phyloP scores from a whole-genome alignment of 2,888 invertebrate species.

The Steinernema carpocapsae region DNA sequence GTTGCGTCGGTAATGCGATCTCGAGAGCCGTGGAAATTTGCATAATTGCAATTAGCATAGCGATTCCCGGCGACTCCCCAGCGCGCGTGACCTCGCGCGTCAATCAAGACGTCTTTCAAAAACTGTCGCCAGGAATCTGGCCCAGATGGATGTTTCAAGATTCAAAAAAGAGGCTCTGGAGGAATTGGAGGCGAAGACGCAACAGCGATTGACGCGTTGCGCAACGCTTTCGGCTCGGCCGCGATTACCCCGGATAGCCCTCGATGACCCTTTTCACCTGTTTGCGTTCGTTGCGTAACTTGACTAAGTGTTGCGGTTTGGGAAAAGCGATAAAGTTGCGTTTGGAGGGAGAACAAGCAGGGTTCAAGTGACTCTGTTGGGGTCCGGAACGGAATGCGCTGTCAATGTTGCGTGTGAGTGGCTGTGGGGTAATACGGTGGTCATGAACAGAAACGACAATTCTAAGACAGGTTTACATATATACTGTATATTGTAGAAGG shows the following conservation, averaged over 20 bases:
- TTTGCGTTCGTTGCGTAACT: slow-evolving; percentile 30
- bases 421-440: no score
- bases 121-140: slow-evolving; percentile 8
- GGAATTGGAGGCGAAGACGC: no score
- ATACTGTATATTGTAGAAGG: no score
- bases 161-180: not conserved
- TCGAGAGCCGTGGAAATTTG: slow-evolving; percentile 28
- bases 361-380: slow-evolving; percentile 7
- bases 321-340: slow-evolving; percentile 20
- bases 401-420: no score
- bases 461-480: no score
- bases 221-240: slow-evolving; percentile 24
- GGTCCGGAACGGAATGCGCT: not conserved
- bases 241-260: slow-evolving; percentile 4
- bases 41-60: slow-evolving; percentile 35
- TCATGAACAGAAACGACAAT: no score
- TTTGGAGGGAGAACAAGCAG: not conserved
- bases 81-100: slow-evolving; percentile 26
- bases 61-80: slow-evolving; percentile 24
- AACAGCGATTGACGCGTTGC: slow-evolving; percentile 28
- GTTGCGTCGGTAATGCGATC: slow-evolving; percentile 35
- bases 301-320: slow-evolving; percentile 9
- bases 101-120: slow-evolving; percentile 4
- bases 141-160: not conserved
- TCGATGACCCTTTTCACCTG: slow-evolving; percentile 33